Evolutionary conservation across 2,888 invertebrate species (phyloP).

Genomic region (Shargacucullia verbasci): DNA sequence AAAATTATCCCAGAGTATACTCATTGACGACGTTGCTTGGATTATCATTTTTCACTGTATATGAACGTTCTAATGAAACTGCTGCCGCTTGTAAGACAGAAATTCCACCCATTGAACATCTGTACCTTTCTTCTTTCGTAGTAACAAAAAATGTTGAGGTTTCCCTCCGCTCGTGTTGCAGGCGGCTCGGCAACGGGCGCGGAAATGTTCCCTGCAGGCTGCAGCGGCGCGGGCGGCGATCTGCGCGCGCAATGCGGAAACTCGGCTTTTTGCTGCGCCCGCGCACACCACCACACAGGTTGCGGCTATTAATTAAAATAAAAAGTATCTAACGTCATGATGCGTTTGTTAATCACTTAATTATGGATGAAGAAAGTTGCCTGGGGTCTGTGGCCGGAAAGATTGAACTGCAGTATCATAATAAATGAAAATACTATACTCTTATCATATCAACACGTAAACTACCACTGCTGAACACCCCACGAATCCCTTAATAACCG

Average conservation of each 20-base stretch:
- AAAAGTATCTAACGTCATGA: slow-evolving; percentile 34
- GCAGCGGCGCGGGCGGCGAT: slow-evolving; percentile 59
- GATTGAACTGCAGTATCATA: slow-evolving; percentile 6
- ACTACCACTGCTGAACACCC: no score
- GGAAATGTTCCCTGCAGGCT: slow-evolving; percentile 74
- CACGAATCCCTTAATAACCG: no score
- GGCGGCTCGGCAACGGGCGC: slow-evolving; percentile 61
- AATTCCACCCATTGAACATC: no score
- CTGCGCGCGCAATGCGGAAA: slow-evolving; percentile 76
- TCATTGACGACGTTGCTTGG: no score
- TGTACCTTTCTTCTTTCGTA: slow-evolving; percentile 9
- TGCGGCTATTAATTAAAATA: slow-evolving; percentile 47
- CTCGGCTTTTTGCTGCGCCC: slow-evolving; percentile 66
- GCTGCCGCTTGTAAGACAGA: no score
- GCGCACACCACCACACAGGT: slow-evolving; percentile 24
- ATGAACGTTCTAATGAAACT: no score
- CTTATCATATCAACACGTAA: not conserved
- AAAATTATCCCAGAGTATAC: no score
- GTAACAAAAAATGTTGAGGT: slow-evolving; percentile 57
- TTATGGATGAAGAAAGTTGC: slow-evolving; percentile 22
- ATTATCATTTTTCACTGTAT: no score
- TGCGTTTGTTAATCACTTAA: slow-evolving; percentile 28
- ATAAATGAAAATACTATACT: not conserved
- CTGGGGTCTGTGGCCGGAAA: not conserved
- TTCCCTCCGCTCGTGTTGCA: slow-evolving; percentile 67